phyloP scores from a whole-genome alignment of 2,797 vertebrate genomes.

The Florisuga fusca region DNA sequence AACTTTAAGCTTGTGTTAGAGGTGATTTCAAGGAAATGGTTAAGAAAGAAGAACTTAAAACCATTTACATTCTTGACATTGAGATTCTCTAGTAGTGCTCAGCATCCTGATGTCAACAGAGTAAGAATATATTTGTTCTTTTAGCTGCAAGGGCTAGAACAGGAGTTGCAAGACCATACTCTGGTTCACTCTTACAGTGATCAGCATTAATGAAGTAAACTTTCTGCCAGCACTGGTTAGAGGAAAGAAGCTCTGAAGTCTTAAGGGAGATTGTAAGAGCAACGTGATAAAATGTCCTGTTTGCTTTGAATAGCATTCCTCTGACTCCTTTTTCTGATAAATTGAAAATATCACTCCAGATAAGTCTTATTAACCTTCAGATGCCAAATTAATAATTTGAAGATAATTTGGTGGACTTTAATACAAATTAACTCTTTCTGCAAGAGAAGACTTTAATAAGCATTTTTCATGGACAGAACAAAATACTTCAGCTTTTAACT shows the following conservation, averaged over 20 bases:
- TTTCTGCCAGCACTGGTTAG: neutral
- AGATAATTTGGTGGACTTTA: neutral
- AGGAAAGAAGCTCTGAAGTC: neutral
- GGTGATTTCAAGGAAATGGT: neutral
- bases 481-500: neutral
- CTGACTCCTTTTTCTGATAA: neutral
- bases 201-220: neutral
- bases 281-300: neutral
- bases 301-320: neutral
- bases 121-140: neutral
- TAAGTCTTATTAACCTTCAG: neutral
- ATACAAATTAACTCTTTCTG: neutral
- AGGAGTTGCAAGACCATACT: neutral
- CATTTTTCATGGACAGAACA: neutral
- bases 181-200: neutral
- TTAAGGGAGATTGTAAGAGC: neutral
- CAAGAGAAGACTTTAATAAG: neutral
- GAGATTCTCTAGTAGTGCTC: neutral
- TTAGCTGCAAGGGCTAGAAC: neutral
- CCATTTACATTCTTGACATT: neutral
- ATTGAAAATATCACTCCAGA: neutral
- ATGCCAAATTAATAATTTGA: neutral
- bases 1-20: neutral
- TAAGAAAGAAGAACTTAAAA: neutral
- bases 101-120: neutral